Conservation (phyloP, 2,888 invertebrate species). For the Esperia sulphurella region DNA sequence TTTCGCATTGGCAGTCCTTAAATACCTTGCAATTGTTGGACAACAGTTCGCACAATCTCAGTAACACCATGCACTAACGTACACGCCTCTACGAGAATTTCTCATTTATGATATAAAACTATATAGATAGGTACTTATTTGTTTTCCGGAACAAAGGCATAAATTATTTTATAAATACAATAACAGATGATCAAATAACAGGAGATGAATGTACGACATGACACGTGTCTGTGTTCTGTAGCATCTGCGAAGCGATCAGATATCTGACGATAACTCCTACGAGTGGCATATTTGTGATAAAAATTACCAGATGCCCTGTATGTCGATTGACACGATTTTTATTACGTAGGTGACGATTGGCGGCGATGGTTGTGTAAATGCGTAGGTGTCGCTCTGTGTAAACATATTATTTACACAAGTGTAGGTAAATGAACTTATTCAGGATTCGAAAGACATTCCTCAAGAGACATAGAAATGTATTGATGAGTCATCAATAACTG, state of each 20-base stretch:
- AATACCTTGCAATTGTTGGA: slow-evolving; percentile 57
- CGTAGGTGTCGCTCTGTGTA: not conserved
- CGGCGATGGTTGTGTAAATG: slow-evolving; percentile 13
- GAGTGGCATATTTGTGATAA: slow-evolving; percentile 63
- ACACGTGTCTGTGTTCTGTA: slow-evolving; percentile 34
- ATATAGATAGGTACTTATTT: not conserved
- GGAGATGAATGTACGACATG: slow-evolving; percentile 30
- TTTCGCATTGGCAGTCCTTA: slow-evolving; percentile 74
- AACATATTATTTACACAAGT: not conserved
- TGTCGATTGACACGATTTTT: slow-evolving; percentile 36
- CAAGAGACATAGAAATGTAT: too few relatives aligned
- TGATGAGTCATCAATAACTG: too few relatives aligned
- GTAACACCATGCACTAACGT: slow-evolving; percentile 51
- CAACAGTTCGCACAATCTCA: slow-evolving; percentile 64
- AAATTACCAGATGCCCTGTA: slow-evolving; percentile 59
- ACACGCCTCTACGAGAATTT: not conserved
- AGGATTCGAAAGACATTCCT: too few relatives aligned
- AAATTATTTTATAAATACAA: slow-evolving; percentile 27
- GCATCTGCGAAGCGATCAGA: slow-evolving; percentile 55
- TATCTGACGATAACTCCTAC: slow-evolving; percentile 60
- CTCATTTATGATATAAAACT: not conserved
- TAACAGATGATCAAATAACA: slow-evolving; percentile 22
- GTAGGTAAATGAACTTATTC: slow-evolving; percentile 9
- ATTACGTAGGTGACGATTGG: slow-evolving; percentile 44
- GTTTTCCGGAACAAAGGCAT: slow-evolving; percentile 15